phyloP scores from a whole-genome alignment of 1,140 invertebrate species.

The Sarcophaga peregrina region DNA sequence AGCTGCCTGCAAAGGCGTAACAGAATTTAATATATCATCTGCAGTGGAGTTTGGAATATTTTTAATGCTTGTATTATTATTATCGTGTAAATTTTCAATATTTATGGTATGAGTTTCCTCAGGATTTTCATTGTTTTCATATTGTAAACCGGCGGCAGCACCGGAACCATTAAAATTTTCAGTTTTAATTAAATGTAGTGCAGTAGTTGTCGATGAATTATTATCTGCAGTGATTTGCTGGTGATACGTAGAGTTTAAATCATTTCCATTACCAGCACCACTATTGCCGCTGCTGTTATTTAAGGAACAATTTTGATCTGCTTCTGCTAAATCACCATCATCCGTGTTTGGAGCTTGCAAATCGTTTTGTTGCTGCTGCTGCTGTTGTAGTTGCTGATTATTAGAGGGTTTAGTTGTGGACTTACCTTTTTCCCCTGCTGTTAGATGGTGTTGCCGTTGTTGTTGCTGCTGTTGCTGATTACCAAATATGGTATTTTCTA shows the following conservation, averaged over 20 bases:
- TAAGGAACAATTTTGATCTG: constrained; percentile 66
- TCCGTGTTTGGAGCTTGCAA: neutral
- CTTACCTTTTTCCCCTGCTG: neutral
- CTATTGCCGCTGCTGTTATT: constrained; percentile 46
- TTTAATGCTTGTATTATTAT: neutral
- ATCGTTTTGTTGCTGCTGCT: constrained; percentile 34
- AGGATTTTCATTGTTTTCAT: constrained; percentile 62
- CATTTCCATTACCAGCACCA: neutral
- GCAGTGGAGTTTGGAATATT: neutral
- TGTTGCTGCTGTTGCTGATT: constrained; percentile 23
- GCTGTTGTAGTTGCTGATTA: constrained; percentile 25
- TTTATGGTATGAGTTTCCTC: constrained; percentile 45
- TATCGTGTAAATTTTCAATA: neutral
- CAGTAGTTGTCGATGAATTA: neutral
- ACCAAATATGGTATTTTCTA: constrained; percentile 54
- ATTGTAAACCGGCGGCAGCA: constrained; percentile 41
- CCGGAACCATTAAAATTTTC: neutral
- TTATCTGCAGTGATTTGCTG: neutral
- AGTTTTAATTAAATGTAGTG: neutral
- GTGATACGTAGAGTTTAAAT: constrained; percentile 7
- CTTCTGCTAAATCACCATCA: constrained; percentile 69
- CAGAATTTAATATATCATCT: neutral
- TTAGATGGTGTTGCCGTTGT: constrained; percentile 18
- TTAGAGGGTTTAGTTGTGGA: neutral
- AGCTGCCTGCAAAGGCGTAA: neutral